Evolutionary conservation across 2,113 vertebrate genomes (phyloP).

Genomic region (Esox niger): DNA sequence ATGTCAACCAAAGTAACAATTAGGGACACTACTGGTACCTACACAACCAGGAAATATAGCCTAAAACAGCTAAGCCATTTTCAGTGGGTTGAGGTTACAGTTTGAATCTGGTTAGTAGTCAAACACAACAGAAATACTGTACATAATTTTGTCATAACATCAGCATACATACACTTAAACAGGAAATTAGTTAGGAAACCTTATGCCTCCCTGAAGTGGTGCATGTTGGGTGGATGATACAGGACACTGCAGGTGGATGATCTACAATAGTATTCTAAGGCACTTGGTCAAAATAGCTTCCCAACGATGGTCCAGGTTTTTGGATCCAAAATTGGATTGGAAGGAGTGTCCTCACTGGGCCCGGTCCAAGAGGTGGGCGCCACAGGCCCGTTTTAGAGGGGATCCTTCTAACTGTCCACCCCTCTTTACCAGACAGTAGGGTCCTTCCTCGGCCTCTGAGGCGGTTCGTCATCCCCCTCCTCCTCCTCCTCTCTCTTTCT

Average conservation of each 20-base stretch:
- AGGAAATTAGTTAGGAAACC: too few relatives aligned
- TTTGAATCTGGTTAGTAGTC: constrained; percentile 41
- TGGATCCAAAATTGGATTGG: constrained; percentile 29
- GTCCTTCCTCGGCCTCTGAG: constrained; percentile 66
- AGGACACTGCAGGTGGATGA: constrained; percentile 15
- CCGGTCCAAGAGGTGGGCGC: constrained; percentile 35
- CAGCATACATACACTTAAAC: constrained; percentile 27
- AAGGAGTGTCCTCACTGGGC: constrained; percentile 33
- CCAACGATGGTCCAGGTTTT: constrained; percentile 27
- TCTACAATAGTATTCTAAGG: constrained; percentile 36
- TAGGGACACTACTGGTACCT: background rate
- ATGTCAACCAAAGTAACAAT: background rate
- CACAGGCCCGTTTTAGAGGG: constrained; percentile 17
- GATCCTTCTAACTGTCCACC: constrained; percentile 12
- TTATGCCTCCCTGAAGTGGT: constrained; percentile 36
- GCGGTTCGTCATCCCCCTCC: constrained; percentile 47
- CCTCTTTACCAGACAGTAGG: constrained; percentile 78
- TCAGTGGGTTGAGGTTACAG: background rate
- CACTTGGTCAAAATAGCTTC: constrained; percentile 19
- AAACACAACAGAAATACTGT: constrained; percentile 31
- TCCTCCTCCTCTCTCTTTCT: constrained; percentile 59
- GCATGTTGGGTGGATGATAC: constrained; percentile 17
- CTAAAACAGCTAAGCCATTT: constrained; percentile 14
- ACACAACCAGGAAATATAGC: constrained; percentile 1
- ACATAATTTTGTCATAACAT: too few relatives aligned